phyloP scores from a whole-genome alignment of 2,888 invertebrate species.

The Campoletis raptor region DNA sequence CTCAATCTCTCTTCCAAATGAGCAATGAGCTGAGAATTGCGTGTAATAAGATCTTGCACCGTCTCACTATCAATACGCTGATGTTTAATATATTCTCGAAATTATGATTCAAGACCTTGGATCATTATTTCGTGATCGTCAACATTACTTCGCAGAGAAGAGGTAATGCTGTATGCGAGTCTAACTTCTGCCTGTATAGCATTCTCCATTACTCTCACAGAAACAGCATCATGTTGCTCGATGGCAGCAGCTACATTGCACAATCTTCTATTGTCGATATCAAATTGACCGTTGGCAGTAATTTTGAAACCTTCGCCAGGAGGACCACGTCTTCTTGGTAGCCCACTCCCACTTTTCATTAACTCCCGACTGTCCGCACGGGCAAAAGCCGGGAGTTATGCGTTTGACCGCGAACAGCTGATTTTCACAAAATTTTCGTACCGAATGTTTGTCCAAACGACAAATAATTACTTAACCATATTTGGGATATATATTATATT shows the following conservation, averaged over 20 bases:
- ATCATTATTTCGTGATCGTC: not conserved
- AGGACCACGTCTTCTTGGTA: no score
- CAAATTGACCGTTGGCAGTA: conserved; percentile 12
- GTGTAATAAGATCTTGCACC: not conserved
- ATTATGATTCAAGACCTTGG: not conserved
- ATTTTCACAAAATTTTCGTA: no score
- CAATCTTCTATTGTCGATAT: conserved; percentile 21
- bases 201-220: conserved; percentile 2
- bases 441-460: no score
- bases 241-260: conserved; percentile 21
- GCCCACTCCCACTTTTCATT: no score
- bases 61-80: no score
- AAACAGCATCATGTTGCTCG: not conserved
- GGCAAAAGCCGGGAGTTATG: no score
- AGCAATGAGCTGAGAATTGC: conserved; percentile 9
- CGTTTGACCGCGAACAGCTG: no score
- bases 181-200: not conserved
- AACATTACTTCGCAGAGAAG: not conserved
- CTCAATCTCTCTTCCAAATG: conserved; percentile 14
- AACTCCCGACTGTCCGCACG: no score
- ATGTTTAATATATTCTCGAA: no score
- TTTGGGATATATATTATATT: no score
- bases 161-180: not conserved
- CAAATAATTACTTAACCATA: no score
- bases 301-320: conserved; percentile 28